Base-by-base conservation (phyloP, 2,113 vertebrate species). In the Leiothrix lutea region DNA sequence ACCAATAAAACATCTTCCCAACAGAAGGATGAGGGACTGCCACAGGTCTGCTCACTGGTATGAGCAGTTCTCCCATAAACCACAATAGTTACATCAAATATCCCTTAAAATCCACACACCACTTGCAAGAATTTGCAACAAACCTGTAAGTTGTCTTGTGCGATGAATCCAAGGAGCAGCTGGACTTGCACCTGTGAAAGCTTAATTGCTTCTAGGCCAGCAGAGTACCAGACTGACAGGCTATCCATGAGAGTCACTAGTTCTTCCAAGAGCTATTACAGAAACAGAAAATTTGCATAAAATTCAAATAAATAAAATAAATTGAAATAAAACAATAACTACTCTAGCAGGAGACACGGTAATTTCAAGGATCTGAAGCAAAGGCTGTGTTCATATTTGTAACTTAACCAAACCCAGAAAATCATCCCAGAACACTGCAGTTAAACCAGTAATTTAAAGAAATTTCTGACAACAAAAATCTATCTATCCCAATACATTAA, bases 101-200 rank as follows among this genome's bases (percentile, higher is more conserved):
- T 4, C 31, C 45, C 22, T 56, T 61, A 31, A 80, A 67, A 58
- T 21, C 48, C n/a, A 60, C 71, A 62, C 12, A 50, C 3, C 33
- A 38, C 38, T 69, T 38, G 12, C 6, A 82, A 33, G 47, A 90
- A 83, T 90, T 42, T 56, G 35, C 12, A 87, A 97, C 98, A 88
- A 93, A 99, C 99, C 98, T 99, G 98, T n/a, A 99, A 97, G 87
- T 98, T 98, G 62, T 99, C 98, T 90, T 98, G 99, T 33, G 98
- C 99, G 98, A 99, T 99, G 98, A 99, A 99, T 35, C 99, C 99
- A 50, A 99, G 98, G 82, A 99, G 98, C 88, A 99, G 95, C 53
- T 99, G 98, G 48, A 99, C 97, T 77, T 99, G 99, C 19, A 99
- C 98, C 87, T 99, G 99, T n/a, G 98, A 99, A 56, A 99, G 98